These are phyloP conservation scores for Propithecus coquereli DNA, from an alignment of 2,113 vertebrate genomes.

Conservation along the genomic window DNA sequence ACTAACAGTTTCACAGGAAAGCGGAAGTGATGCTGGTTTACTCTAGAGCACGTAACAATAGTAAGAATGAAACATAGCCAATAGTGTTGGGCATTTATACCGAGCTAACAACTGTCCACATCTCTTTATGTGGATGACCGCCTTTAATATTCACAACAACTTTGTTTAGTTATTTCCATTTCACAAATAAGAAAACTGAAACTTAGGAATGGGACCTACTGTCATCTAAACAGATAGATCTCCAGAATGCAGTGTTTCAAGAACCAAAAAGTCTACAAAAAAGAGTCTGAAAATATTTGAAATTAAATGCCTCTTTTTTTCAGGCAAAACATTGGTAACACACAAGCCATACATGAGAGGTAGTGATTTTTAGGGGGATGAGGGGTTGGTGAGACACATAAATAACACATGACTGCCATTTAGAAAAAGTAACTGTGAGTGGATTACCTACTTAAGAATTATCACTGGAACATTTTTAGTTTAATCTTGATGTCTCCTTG, in stretches of 20 bases:
- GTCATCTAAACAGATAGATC: neutral
- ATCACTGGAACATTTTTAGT: slow-evolving; percentile 35
- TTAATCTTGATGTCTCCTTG: slow-evolving; percentile 52
- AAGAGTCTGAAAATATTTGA: neutral
- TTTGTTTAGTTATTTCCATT: neutral
- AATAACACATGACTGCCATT: neutral
- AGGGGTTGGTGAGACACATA: neutral
- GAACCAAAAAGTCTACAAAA: neutral
- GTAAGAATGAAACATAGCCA: neutral
- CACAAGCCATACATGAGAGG: neutral
- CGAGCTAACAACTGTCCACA: neutral
- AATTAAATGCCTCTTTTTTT: neutral
- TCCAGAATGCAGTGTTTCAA: neutral
- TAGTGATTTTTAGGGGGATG: neutral
- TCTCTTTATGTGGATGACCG: neutral
- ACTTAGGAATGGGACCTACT: neutral
- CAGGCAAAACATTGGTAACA: neutral
- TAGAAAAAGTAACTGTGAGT: slow-evolving; percentile 16
- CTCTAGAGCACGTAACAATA: neutral
- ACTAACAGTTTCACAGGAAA: neutral
- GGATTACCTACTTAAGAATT: slow-evolving; percentile 34
- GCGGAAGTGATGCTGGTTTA: neutral
- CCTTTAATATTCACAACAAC: neutral
- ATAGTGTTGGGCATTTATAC: neutral
- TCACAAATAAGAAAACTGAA: slow-evolving; percentile 21